Base-by-base conservation (phyloP, 2,888 invertebrate genomes). In the Diarsia mendica region DNA sequence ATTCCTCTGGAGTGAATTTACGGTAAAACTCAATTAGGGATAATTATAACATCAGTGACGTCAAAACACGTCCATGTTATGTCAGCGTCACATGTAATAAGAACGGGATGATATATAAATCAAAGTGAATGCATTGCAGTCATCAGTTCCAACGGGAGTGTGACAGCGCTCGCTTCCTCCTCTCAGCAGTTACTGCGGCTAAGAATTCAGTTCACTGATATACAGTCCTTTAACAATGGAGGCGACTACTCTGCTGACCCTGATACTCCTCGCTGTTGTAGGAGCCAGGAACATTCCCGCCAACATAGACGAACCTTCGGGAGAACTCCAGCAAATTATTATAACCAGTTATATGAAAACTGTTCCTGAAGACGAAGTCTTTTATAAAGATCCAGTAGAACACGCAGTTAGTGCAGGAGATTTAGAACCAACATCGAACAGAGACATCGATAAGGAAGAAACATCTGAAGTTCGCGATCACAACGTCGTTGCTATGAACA, bases 141-240 rank as follows among this genome's bases (percentile, higher is more conserved):
- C 51, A 75, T 67, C 46, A 80, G 49, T 75, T 60, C 46, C n/a
- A 39, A 13, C 28, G 15, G 15, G n/a, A 51, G 3, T 18, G 28
- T 49, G 10, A n/a, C 23, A 2, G 20, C 55, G 64, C 23, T 44
- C 60, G 48, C 80, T 58, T 55, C 49, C 44, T 63, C 44, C 48
- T 3, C 3, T 0, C 53, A 65, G 39, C 80, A 9, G 51, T 60
- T 66, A 49, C 44, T 80, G 66, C 33, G 61, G 55, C 53, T 44
- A 44, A 1, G 74, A 66, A 61, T 74, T 73, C 65, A 78, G 73
- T 65, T 48, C 18, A 53, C 46, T 79, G 80, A 73, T 66, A 15
- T 55, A 75, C 39, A 79, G 77, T 65, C 51, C 51, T 10, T 28
- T 60, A 80, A 67, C 44, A 55, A 78, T 78, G 75, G 78, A 74